These are phyloP conservation scores for Euwallacea fornicatus DNA, from an alignment of 1,140 invertebrate species.

Conservation along the genomic window DNA sequence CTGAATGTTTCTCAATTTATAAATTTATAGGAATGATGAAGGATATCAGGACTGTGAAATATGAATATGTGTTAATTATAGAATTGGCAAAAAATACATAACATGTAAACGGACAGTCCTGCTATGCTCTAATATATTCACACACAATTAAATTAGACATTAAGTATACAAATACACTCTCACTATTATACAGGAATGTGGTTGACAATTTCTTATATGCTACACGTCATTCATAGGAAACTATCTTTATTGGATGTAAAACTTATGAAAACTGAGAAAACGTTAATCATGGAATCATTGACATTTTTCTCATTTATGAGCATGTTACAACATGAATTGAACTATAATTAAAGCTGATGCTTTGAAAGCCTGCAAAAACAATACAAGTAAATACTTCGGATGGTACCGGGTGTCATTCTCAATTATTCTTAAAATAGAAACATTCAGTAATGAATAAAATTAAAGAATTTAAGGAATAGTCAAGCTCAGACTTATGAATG, in stretches of 20 bases:
- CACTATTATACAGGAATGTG: slow-evolving; percentile 37
- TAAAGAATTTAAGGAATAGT: neutral
- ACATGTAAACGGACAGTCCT: neutral
- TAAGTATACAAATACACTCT: slow-evolving; percentile 34
- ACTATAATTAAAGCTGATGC: too few relatives aligned
- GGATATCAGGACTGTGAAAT: neutral
- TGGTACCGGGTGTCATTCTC: neutral
- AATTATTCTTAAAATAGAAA: neutral
- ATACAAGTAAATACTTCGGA: too few relatives aligned
- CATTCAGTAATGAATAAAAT: slow-evolving; percentile 14
- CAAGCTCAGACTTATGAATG: too few relatives aligned
- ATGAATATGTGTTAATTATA: too few relatives aligned
- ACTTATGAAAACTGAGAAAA: neutral
- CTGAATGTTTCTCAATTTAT: slow-evolving; percentile 33
- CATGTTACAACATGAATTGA: too few relatives aligned
- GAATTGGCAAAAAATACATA: neutral
- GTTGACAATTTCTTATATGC: slow-evolving; percentile 17
- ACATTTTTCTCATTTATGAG: too few relatives aligned
- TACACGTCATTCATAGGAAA: neutral
- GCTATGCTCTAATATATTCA: slow-evolving; percentile 26
- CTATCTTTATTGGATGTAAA: neutral
- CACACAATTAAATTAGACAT: slow-evolving; percentile 17
- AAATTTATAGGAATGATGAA: neutral
- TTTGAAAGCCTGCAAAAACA: too few relatives aligned
- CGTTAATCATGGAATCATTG: neutral